phyloP scores from a whole-genome alignment of 2,888 invertebrate genomes.

The Orchesella flavescens region DNA sequence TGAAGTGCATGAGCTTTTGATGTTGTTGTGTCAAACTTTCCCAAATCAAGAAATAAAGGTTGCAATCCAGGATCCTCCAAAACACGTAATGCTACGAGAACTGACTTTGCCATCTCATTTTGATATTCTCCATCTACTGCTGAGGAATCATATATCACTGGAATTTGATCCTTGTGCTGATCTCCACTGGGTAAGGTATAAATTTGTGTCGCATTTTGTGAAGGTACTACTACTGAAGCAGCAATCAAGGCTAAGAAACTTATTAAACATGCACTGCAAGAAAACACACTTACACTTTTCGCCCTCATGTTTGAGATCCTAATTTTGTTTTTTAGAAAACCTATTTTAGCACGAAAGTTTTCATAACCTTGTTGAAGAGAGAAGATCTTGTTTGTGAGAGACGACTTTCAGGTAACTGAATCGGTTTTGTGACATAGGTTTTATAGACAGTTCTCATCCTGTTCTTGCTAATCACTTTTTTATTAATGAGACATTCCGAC shows the following conservation, averaged over 20 bases:
- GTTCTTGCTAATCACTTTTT: conserved; percentile 47
- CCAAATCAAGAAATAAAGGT: conserved; percentile 64
- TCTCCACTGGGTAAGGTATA: background rate
- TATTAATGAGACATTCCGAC: conserved; percentile 40
- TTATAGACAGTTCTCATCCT: conserved; percentile 1
- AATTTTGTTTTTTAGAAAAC: background rate
- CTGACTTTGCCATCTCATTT: conserved; percentile 57
- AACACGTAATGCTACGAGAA: conserved; percentile 49
- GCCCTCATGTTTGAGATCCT: conserved; percentile 19
- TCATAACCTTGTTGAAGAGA: background rate
- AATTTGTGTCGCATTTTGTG: background rate
- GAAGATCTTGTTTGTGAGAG: background rate
- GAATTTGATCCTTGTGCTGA: conserved; percentile 10
- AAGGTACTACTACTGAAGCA: background rate
- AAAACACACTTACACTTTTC: conserved; percentile 31
- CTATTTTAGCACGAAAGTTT: background rate
- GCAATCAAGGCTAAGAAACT: conserved; percentile 7
- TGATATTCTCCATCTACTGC: conserved; percentile 64
- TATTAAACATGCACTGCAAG: background rate
- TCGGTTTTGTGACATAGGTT: background rate
- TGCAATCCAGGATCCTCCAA: conserved; percentile 31
- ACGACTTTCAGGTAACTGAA: background rate
- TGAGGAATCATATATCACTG: conserved; percentile 64
- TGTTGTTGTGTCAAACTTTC: background rate
- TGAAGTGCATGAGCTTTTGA: conserved; percentile 1